Conservation (phyloP, 2,888 invertebrate species). For the Sminthurinus aureus region DNA sequence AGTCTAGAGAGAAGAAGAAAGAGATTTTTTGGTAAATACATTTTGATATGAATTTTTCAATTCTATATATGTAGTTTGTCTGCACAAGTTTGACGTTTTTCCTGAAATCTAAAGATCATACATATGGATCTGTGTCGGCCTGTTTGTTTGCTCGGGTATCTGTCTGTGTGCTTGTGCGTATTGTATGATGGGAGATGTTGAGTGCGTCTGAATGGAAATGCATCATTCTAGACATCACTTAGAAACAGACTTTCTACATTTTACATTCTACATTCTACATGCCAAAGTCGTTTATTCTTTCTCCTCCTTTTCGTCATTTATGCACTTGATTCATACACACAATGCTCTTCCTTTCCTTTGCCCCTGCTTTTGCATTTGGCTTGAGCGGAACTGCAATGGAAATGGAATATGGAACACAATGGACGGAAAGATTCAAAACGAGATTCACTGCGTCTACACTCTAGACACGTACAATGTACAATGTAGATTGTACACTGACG, state of each 20-base stretch:
- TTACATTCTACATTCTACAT: background rate
- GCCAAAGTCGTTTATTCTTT: background rate
- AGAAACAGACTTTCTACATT: slow-evolving; percentile 20
- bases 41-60: too few relatives aligned
- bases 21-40: too few relatives aligned
- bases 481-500: background rate
- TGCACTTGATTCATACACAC: too few relatives aligned
- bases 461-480: background rate
- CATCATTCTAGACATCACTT: slow-evolving; percentile 27
- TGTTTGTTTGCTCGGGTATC: too few relatives aligned
- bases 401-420: too few relatives aligned
- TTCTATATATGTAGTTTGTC: too few relatives aligned
- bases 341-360: background rate
- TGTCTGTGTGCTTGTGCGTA: background rate
- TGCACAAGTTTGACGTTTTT: background rate
- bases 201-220: slow-evolving; percentile 25
- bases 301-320: background rate
- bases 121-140: too few relatives aligned
- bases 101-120: background rate
- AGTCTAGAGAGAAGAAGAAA: too few relatives aligned
- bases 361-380: background rate
- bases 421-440: too few relatives aligned
- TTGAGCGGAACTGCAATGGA: too few relatives aligned
- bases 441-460: too few relatives aligned
- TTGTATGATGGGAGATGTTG: background rate